These are phyloP conservation scores for Rambutsinella grinnellia DNA, from an alignment of 2,888 invertebrate species.

Conservation along the genomic window DNA sequence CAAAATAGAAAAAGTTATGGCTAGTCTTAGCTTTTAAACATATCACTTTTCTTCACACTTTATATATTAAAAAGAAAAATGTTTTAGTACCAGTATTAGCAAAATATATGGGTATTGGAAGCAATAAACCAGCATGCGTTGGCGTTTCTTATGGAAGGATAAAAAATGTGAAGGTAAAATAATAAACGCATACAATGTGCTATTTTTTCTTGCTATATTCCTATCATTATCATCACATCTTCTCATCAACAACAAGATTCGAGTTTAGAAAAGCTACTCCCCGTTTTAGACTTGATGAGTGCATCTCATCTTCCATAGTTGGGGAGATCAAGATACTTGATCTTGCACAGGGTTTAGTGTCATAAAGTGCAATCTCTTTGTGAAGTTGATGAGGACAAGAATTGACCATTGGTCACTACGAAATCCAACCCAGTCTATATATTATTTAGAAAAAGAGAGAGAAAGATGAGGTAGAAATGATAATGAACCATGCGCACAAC, in stretches of 20 bases:
- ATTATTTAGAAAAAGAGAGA: neutral
- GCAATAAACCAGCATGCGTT: constrained; percentile 19
- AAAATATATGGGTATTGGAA: neutral
- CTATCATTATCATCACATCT: neutral
- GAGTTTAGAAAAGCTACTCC: neutral
- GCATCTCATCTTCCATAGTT: neutral
- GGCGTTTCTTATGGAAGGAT: constrained; percentile 30
- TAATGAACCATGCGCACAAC: constrained; percentile 31
- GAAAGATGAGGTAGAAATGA: constrained; percentile 17
- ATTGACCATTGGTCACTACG: constrained; percentile 1
- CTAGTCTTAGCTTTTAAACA: too few species aligned
- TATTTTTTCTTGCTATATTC: neutral
- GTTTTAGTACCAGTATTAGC: neutral
- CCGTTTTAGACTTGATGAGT: neutral
- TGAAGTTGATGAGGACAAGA: neutral
- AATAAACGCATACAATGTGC: neutral
- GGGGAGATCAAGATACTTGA: neutral
- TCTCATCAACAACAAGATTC: neutral
- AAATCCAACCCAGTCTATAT: neutral
- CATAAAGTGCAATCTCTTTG: constrained; percentile 31
- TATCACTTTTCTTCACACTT: too few species aligned
- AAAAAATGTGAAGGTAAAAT: constrained; percentile 25
- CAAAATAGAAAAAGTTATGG: too few species aligned
- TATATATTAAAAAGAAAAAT: neutral
- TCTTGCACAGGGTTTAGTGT: constrained; percentile 11